These are phyloP conservation scores for Malacoctenus gilli DNA, from an alignment of 2,797 vertebrate genomes.

Conservation along the genomic window DNA sequence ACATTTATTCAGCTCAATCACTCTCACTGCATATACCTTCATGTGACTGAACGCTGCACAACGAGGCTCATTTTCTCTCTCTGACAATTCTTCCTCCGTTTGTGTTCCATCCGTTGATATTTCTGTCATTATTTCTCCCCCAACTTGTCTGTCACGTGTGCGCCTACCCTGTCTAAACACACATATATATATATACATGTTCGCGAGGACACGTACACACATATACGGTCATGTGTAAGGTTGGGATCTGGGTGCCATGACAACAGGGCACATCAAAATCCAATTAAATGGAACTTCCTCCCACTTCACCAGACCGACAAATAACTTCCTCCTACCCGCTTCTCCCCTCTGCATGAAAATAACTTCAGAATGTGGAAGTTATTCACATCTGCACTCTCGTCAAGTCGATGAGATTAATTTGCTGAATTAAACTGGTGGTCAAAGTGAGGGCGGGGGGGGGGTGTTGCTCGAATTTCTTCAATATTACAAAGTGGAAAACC, in stretches of 20 bases:
- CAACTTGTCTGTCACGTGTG: slow-evolving; percentile 17
- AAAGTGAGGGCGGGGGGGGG: slow-evolving; percentile 25
- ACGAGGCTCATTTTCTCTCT: slow-evolving; percentile 64
- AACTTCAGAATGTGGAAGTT: slow-evolving; percentile 68
- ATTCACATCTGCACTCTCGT: slow-evolving; percentile 64
- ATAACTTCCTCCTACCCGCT: slow-evolving; percentile 72
- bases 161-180: slow-evolving; percentile 2
- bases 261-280: slow-evolving; percentile 82
- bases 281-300: slow-evolving; percentile 82
- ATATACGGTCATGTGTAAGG: slow-evolving; percentile 66
- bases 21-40: slow-evolving; percentile 46
- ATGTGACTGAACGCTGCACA: slow-evolving; percentile 52
- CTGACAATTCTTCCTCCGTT: slow-evolving; percentile 47
- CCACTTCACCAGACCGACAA: slow-evolving; percentile 77
- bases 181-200: background rate
- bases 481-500: slow-evolving; percentile 41
- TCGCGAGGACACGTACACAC: slow-evolving; percentile 19
- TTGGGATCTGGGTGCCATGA: slow-evolving; percentile 80
- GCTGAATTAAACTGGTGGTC: slow-evolving; percentile 55
- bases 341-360: slow-evolving; percentile 64
- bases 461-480: too few species aligned
- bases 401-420: slow-evolving; percentile 66
- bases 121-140: slow-evolving; percentile 20
- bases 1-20: slow-evolving; percentile 65
- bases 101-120: slow-evolving; percentile 20